Conservation (phyloP, 1,140 invertebrate species). For the Trissolcus basalis region DNA sequence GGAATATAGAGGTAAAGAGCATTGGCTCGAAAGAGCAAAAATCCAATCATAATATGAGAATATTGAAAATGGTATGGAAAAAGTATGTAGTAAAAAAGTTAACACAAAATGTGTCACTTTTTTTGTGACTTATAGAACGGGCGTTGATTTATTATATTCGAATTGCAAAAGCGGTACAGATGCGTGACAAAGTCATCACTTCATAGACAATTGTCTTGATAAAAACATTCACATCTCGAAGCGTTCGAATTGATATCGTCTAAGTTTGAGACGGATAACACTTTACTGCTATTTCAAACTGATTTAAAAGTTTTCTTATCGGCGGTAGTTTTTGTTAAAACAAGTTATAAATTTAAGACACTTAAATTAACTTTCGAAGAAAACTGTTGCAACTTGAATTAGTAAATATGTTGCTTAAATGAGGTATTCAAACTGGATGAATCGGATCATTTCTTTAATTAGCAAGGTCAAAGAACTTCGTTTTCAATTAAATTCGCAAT, state of each 20-base stretch:
- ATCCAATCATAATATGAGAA: constrained; percentile 46
- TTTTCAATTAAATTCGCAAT: too few relatives aligned
- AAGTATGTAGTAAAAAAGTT: constrained; percentile 20
- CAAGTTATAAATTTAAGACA: constrained; percentile 33
- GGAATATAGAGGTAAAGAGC: constrained; percentile 42
- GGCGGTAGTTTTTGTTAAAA: constrained; percentile 11
- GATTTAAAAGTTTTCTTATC: constrained; percentile 46
- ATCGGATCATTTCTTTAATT: too few relatives aligned
- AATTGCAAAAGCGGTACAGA: background rate
- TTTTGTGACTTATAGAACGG: constrained; percentile 16
- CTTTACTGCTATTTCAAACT: constrained; percentile 37
- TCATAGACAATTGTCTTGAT: constrained; percentile 3
- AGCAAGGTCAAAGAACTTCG: too few relatives aligned
- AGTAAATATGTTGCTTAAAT: constrained; percentile 14
- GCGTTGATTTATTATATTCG: constrained; percentile 16
- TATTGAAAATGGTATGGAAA: constrained; percentile 53
- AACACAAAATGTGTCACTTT: constrained; percentile 22
- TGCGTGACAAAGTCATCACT: background rate
- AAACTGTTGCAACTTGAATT: constrained; percentile 18
- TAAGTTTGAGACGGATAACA: constrained; percentile 13
- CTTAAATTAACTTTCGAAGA: constrained; percentile 33
- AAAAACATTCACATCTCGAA: constrained; percentile 17
- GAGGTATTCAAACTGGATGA: background rate
- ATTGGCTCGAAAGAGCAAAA: constrained; percentile 26
- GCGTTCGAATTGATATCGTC: constrained; percentile 14